Conservation (phyloP, 2,113 vertebrate genomes). For the Australoheros scitulus region DNA sequence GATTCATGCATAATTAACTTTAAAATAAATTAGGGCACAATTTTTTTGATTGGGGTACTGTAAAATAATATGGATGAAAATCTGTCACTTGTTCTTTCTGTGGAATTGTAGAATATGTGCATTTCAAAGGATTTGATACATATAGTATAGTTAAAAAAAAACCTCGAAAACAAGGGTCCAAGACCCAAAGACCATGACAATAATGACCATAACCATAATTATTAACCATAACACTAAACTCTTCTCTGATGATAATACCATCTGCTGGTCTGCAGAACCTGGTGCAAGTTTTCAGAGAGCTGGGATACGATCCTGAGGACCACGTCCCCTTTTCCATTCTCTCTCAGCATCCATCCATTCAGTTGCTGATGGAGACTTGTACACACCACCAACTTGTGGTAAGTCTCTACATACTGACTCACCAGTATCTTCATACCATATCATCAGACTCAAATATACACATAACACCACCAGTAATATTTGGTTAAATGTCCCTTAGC, state of each 20-base stretch:
- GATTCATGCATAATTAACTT: too few species aligned
- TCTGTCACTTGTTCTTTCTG: background rate
- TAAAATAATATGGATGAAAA: too few species aligned
- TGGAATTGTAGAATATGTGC: background rate
- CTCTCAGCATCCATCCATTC: slow-evolving; percentile 83
- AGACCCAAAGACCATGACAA: too few species aligned
- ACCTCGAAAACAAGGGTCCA: too few species aligned
- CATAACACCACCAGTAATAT: background rate
- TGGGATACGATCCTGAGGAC: slow-evolving; percentile 76
- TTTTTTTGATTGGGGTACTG: too few species aligned
- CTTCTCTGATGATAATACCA: background rate
- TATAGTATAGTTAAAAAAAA: too few species aligned
- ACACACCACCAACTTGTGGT: slow-evolving; percentile 83
- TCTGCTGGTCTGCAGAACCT: slow-evolving; percentile 64
- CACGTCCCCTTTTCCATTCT: slow-evolving; percentile 79
- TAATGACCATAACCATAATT: background rate
- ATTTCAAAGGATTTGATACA: background rate
- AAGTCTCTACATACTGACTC: slow-evolving; percentile 62
- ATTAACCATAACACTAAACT: background rate
- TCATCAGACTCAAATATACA: background rate
- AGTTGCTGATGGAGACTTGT: slow-evolving; percentile 80
- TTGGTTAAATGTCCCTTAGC: background rate
- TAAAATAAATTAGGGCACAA: too few species aligned
- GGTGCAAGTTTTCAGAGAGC: slow-evolving; percentile 78
- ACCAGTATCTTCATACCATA: background rate